phyloP scores from a whole-genome alignment of 2,113 vertebrate genomes.

The Eonycteris spelaea region DNA sequence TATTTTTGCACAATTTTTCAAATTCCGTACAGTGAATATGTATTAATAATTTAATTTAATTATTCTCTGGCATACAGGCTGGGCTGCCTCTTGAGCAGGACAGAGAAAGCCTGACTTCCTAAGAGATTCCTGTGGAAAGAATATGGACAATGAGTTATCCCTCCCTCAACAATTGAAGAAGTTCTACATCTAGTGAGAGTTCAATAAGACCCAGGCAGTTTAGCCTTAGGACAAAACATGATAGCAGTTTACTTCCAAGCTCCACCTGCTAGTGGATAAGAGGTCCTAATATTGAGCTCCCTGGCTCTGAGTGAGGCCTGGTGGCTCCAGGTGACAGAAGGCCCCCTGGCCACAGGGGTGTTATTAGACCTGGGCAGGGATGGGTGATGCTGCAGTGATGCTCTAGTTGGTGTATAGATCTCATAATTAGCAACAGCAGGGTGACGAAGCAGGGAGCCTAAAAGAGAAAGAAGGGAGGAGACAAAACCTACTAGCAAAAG shows the following conservation, averaged over 20 bases:
- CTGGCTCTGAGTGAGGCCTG: neutral
- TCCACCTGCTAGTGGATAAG: neutral
- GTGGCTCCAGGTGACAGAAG: neutral
- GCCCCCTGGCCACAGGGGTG: neutral
- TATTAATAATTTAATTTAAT: neutral
- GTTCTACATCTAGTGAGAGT: neutral
- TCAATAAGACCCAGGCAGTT: neutral
- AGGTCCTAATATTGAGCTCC: neutral
- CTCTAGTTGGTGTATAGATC: neutral
- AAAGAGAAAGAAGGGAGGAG: neutral
- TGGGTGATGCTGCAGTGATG: neutral
- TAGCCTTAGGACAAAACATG: neutral
- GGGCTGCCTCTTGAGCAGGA: neutral
- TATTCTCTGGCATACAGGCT: neutral
- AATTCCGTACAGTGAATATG: neutral
- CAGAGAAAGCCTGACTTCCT: neutral
- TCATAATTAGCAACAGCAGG: conserved; percentile 56
- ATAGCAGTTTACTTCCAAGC: neutral
- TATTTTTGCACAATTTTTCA: neutral
- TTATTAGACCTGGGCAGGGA: neutral
- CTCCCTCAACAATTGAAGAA: neutral
- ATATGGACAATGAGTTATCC: neutral
- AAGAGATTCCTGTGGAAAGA: neutral
- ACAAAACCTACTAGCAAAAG: neutral
- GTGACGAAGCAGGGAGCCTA: conserved; percentile 25